phyloP scores from a whole-genome alignment of 1,140 invertebrate species.

The Polypedilum pembai region DNA sequence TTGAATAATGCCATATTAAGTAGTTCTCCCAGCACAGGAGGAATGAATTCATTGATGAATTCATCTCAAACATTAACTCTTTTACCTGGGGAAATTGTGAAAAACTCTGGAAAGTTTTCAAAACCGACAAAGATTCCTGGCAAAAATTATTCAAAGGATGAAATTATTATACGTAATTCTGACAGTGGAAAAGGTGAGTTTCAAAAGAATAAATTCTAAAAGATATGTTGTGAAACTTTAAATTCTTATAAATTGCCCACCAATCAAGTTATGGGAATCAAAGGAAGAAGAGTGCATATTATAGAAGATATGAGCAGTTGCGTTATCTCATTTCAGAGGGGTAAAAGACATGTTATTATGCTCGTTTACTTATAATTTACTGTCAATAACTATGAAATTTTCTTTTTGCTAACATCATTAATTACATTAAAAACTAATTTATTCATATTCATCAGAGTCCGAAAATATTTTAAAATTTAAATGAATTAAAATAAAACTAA shows the following conservation, averaged over 20 bases:
- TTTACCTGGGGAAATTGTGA: slow-evolving; percentile 72
- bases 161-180: slow-evolving; percentile 86
- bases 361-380: not conserved
- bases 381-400: too few relatives aligned
- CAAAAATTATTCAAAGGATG: slow-evolving; percentile 88
- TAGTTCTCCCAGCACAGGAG: slow-evolving; percentile 41
- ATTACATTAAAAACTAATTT: too few relatives aligned
- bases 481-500: too few relatives aligned
- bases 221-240: not conserved
- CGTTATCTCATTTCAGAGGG: slow-evolving; percentile 97
- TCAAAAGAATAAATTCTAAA: not conserved
- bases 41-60: slow-evolving; percentile 40
- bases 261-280: slow-evolving; percentile 94
- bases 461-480: too few relatives aligned
- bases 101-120: slow-evolving; percentile 76
- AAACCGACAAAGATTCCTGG: slow-evolving; percentile 84
- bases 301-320: slow-evolving; percentile 96
- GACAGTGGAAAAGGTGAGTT: slow-evolving; percentile 86
- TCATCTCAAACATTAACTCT: slow-evolving; percentile 48
- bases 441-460: too few relatives aligned
- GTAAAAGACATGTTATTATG: slow-evolving; percentile 51
- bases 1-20: slow-evolving; percentile 37
- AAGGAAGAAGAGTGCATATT: slow-evolving; percentile 92
- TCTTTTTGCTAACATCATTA: too few relatives aligned
- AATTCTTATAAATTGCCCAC: slow-evolving; percentile 30